Evolutionary conservation across 2,888 invertebrate genomes (phyloP), one percentile per base, ranked within the genome.

Genomic region (Tipula vernalis): DNA sequence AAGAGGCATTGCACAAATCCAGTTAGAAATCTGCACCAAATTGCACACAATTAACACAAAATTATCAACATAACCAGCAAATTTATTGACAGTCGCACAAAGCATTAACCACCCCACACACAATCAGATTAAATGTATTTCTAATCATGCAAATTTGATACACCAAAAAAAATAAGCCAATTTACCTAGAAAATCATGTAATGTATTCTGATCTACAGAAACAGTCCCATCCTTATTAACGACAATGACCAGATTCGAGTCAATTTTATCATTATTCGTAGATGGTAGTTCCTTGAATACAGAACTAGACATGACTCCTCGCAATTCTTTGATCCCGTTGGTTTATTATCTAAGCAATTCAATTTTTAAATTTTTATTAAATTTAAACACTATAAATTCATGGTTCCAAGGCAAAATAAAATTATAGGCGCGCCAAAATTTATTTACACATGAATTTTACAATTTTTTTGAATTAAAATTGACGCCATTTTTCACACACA

Each of bases 171-270:
- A 36, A 87, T 83, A 28, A 71, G 71, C 71, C 71, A 87, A 92
- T 94, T 94, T 93, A 97, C 97, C 95, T 92, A 97, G 94, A 88
- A 96, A 93, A 89, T 94, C 95, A 89, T 96, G 95, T 88, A 97
- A 93, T 89, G 96, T 95, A 89, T 95, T 95, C 90, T 95, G 95
- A 91, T 97, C 97, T 83, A 96, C 95, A 87, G 96, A 95, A 88
- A 97, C 93, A 88, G 95, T 95, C 89, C 97, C 97, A 94, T 97
- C 96, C 92, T 96, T 96, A 91, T 96, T 96, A 90, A 97, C 96
- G 91, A 97, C 95, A 91, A 97, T 95, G 89, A 96, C 95, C 90
- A 97, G 89, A 88, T 92, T 91, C 28, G 91, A 89, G 87, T 91
- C 91, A 42, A 89, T 87, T 84, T 87, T 87, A 4, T 87, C 85